Percentiles rank a stretch among this genome's conserved stretches.
phyloP scores from a whole-genome alignment of 2,888 invertebrate genomes.

The Acanthacorydalis orientalis region DNA sequence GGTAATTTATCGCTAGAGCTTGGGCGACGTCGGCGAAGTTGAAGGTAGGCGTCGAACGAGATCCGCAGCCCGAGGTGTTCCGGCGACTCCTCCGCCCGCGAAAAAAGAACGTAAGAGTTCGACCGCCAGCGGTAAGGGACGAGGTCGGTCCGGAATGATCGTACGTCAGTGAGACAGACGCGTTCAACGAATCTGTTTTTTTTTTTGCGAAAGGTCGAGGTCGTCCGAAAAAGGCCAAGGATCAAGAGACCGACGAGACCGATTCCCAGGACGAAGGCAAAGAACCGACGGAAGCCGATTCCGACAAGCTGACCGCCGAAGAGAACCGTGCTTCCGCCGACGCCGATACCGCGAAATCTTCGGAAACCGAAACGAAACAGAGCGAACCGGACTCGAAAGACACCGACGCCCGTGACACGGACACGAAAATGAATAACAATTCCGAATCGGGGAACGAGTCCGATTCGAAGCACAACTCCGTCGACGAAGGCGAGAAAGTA shows the following conservation, averaged over 20 bases:
- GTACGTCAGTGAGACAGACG: too few relatives aligned
- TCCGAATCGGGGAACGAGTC: slow-evolving; percentile 14
- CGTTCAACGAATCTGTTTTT: too few relatives aligned
- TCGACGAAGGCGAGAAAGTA: slow-evolving; percentile 12
- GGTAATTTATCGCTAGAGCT: slow-evolving; percentile 20
- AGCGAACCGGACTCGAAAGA: slow-evolving; percentile 9
- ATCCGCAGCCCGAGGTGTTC: slow-evolving; percentile 34
- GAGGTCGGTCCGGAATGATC: slow-evolving; percentile 12
- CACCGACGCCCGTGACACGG: slow-evolving; percentile 5
- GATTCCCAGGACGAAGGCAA: slow-evolving; percentile 22
- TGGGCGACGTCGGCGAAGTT: slow-evolving; percentile 28
- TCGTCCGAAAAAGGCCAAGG: slow-evolving; percentile 19
- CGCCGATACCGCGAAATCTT: slow-evolving; percentile 1
- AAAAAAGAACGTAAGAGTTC: slow-evolving; percentile 28
- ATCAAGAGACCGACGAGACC: slow-evolving; percentile 17
- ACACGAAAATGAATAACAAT: slow-evolving; percentile 19
- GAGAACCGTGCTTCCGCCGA: slow-evolving; percentile 1
- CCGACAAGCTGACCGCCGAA: slow-evolving; percentile 9
- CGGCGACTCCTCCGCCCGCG: slow-evolving; percentile 33
- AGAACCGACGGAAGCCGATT: slow-evolving; percentile 17
- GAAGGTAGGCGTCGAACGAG: slow-evolving; percentile 38
- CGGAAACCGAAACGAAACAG: slow-evolving; percentile 6
- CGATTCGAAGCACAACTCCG: slow-evolving; percentile 7
- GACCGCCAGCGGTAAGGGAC: slow-evolving; percentile 17
- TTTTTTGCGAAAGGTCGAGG: slow-evolving; percentile 18